Evolutionary conservation across 2,888 invertebrate genomes (phyloP).

Genomic region (Nemurella pictetii): DNA sequence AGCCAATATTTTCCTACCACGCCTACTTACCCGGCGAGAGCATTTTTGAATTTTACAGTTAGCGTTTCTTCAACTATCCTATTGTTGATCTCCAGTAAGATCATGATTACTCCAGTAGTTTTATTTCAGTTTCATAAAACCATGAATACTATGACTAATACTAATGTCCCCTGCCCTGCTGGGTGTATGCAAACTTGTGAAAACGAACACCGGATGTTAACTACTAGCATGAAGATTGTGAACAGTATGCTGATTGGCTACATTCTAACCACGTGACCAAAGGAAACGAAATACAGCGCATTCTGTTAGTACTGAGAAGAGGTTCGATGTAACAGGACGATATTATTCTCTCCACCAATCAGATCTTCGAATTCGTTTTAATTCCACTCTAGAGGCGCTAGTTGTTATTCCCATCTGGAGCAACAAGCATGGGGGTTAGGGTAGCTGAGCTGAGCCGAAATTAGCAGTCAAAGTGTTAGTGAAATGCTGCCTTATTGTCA

Average conservation of each 20-base stretch:
- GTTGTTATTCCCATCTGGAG: conserved; percentile 2
- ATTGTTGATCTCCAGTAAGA: conserved; percentile 98
- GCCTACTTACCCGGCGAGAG: conserved; percentile 83
- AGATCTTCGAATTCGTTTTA: neutral
- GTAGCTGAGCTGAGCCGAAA: neutral
- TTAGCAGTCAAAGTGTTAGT: neutral
- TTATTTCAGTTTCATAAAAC: conserved; percentile 36
- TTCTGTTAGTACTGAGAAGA: neutral
- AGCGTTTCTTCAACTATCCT: conserved; percentile 88
- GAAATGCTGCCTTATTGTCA: no score
- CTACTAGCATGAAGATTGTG: conserved; percentile 34
- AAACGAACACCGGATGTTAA: conserved; percentile 36
- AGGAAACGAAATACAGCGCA: conserved; percentile 2
- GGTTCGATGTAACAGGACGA: neutral
- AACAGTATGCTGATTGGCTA: conserved; percentile 31
- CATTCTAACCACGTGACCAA: conserved; percentile 35
- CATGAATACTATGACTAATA: conserved; percentile 40
- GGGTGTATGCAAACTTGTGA: conserved; percentile 35
- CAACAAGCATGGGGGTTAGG: conserved; percentile 23
- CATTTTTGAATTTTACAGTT: conserved; percentile 34
- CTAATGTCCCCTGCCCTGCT: conserved; percentile 36
- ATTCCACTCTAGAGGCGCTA: neutral
- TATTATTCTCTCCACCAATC: neutral
- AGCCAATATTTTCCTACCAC: conserved; percentile 8
- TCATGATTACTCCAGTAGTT: conserved; percentile 48